Evolutionary conservation across 2,113 vertebrate genomes (phyloP).

Genomic region (Glaucidium brasilianum): DNA sequence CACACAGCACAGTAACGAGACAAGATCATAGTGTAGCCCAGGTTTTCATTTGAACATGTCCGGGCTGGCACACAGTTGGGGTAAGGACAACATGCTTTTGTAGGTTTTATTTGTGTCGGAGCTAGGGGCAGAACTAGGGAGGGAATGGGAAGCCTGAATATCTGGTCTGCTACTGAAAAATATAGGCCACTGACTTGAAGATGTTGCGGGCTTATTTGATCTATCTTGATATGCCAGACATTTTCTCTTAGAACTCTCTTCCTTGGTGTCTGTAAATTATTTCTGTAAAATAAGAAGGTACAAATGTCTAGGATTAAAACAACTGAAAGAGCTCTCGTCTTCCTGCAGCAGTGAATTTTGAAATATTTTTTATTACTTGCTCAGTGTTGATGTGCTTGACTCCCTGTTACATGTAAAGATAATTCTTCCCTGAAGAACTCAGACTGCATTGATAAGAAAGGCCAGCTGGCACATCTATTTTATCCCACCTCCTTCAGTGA

Average conservation of each 20-base stretch:
- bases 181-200: not conserved
- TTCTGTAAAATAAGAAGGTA: not conserved
- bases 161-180: constrained; percentile 36
- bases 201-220: not conserved
- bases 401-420: not conserved
- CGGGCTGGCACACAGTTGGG: not conserved
- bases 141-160: constrained; percentile 32
- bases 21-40: not conserved
- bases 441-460: constrained; percentile 15
- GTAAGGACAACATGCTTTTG: not conserved
- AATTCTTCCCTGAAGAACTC: constrained; percentile 19
- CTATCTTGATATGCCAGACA: not conserved
- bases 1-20: not conserved
- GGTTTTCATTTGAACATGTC: constrained; percentile 23
- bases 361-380: constrained; percentile 9
- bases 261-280: not conserved
- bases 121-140: constrained; percentile 1
- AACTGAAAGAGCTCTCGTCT: not conserved
- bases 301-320: not conserved
- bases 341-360: not conserved
- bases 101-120: constrained; percentile 13
- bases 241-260: not conserved
- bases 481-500: constrained; percentile 12
- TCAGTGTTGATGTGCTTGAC: constrained; percentile 1
- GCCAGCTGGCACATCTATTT: constrained; percentile 12